These are phyloP conservation scores for Pteria penguin DNA, from an alignment of 2,888 invertebrate genomes.

Conservation along the genomic window DNA sequence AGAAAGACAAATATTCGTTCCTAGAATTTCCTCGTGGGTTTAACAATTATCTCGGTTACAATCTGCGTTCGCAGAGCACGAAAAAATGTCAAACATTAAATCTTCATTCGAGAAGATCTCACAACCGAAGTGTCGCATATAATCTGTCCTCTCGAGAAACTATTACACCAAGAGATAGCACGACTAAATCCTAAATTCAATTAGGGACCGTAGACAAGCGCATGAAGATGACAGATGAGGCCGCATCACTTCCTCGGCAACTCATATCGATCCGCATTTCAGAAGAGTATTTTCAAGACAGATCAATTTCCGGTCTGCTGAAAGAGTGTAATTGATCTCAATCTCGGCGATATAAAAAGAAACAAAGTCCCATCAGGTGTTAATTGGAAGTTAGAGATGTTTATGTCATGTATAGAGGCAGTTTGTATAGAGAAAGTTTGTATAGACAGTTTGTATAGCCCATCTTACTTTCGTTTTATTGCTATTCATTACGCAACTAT, in stretches of 20 bases:
- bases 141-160: not conserved
- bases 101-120: not conserved
- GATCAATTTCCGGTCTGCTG: conserved; percentile 9
- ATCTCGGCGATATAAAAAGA: conserved; percentile 2
- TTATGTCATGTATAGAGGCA: too few species aligned
- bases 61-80: not conserved
- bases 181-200: not conserved
- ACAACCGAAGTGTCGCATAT: not conserved
- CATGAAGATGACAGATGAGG: conserved; percentile 5
- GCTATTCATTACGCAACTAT: too few species aligned
- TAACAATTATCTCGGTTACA: not conserved
- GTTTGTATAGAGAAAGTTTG: too few species aligned
- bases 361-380: not conserved
- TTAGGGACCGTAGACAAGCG: not conserved
- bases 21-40: too few species aligned
- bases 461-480: too few species aligned
- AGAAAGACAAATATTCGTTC: too few species aligned
- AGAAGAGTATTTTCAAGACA: not conserved
- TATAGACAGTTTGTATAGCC: too few species aligned
- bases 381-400: conserved; percentile 6
- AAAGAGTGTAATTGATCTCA: conserved; percentile 1
- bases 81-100: not conserved
- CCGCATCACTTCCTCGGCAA: not conserved
- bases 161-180: not conserved
- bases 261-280: conserved; percentile 1